Conservation (phyloP, 1,140 invertebrate species). For the Aphidius ervi region DNA sequence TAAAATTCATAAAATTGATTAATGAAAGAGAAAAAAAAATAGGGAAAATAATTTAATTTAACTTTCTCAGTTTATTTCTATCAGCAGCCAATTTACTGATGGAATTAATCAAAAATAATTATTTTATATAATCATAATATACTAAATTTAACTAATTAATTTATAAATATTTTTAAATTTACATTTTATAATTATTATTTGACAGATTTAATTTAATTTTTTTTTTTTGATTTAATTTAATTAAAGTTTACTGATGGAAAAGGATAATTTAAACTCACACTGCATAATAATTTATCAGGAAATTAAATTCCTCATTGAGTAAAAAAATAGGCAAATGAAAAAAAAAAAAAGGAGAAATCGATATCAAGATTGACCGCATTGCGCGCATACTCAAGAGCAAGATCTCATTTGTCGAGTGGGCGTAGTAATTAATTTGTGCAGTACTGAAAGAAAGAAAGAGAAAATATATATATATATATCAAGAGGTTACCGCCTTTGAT, state of each 20-base stretch:
- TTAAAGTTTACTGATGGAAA: neutral
- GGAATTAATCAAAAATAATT: too few species aligned
- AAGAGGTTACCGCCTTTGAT: slow-evolving; percentile 47
- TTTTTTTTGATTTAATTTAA: neutral
- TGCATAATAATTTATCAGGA: too few species aligned
- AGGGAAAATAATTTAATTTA: too few species aligned
- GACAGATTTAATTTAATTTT: neutral
- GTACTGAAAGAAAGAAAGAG: slow-evolving; percentile 1
- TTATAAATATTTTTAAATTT: neutral
- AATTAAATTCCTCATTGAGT: too few species aligned
- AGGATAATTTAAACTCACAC: too few species aligned
- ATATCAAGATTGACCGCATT: slow-evolving; percentile 24
- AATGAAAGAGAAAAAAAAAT: slow-evolving; percentile 6
- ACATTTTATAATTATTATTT: neutral
- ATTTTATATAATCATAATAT: too few species aligned
- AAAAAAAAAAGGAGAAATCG: slow-evolving; percentile 10
- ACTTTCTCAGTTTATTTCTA: too few species aligned
- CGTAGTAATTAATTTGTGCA: slow-evolving; percentile 48
- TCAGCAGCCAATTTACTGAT: too few species aligned
- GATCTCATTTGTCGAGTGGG: slow-evolving; percentile 48
- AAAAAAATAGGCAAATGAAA: neutral
- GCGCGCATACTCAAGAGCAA: slow-evolving; percentile 19
- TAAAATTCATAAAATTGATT: neutral
- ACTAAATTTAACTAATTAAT: too few species aligned
- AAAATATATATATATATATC: slow-evolving; percentile 4